phyloP scores from a whole-genome alignment of 1,140 invertebrate genomes.

The Meteorus sp. region DNA sequence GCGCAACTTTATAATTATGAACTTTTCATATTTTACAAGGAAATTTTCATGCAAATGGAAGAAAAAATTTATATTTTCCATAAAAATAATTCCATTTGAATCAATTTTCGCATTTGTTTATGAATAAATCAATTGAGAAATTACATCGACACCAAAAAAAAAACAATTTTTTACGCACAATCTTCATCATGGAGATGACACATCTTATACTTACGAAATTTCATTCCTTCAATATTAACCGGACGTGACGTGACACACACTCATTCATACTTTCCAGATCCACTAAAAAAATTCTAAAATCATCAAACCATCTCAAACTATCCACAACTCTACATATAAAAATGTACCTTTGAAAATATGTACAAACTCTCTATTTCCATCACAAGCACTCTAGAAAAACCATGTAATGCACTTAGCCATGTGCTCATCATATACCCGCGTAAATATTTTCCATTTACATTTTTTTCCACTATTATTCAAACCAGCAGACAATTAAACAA shows the following conservation, averaged over 20 bases:
- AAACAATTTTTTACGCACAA: background rate
- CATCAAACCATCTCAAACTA: background rate
- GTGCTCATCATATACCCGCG: constrained; percentile 40
- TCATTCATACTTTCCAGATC: background rate
- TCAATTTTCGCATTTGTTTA: background rate
- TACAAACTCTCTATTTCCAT: background rate
- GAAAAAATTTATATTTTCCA: too few species aligned
- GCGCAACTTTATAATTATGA: constrained; percentile 1
- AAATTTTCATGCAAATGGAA: too few species aligned
- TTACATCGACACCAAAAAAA: background rate
- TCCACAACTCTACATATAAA: too few species aligned
- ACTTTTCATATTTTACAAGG: background rate
- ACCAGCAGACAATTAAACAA: constrained; percentile 36
- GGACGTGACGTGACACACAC: background rate
- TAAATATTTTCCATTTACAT: constrained; percentile 37
- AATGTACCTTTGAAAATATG: background rate
- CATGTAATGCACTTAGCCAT: constrained; percentile 34
- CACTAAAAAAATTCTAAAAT: background rate
- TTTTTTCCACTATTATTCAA: background rate
- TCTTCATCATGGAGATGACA: background rate
- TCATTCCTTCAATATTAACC: background rate
- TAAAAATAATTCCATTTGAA: background rate
- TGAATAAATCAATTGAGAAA: background rate
- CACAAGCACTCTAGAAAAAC: constrained; percentile 5
- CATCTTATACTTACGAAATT: background rate